phyloP scores from a whole-genome alignment of 1,140 invertebrate species.

The Pentalonia nigronervosa region DNA sequence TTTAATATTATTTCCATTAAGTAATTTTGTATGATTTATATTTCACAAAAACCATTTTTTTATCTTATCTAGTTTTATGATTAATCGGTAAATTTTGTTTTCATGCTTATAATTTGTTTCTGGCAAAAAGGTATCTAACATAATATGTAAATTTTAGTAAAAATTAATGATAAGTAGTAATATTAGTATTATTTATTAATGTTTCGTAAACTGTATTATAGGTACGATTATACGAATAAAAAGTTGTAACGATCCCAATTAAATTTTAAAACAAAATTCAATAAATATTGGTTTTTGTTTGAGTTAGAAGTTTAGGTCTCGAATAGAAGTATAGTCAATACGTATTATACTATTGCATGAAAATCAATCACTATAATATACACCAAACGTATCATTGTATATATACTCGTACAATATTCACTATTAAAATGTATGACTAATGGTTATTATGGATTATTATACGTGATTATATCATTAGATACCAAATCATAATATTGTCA shows the following conservation, averaged over 20 bases:
- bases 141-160: background rate
- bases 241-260: background rate
- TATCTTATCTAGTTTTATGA: background rate
- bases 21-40: background rate
- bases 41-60: slow-evolving; percentile 8
- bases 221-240: background rate
- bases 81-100: background rate
- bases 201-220: background rate
- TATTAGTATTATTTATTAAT: background rate
- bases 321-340: background rate
- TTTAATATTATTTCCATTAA: background rate
- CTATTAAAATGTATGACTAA: slow-evolving; percentile 30
- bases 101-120: background rate
- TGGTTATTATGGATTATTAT: background rate
- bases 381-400: background rate
- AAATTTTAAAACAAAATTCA: background rate
- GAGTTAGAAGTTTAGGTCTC: background rate
- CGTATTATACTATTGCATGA: background rate
- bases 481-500: slow-evolving; percentile 25
- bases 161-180: background rate
- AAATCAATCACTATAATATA: background rate
- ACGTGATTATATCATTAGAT: background rate
- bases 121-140: background rate
- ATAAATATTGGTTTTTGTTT: background rate
- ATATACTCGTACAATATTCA: background rate